These are phyloP conservation scores for Pyrocephalus nanus DNA, from an alignment of 2,797 vertebrate genomes.

Conservation along the genomic window DNA sequence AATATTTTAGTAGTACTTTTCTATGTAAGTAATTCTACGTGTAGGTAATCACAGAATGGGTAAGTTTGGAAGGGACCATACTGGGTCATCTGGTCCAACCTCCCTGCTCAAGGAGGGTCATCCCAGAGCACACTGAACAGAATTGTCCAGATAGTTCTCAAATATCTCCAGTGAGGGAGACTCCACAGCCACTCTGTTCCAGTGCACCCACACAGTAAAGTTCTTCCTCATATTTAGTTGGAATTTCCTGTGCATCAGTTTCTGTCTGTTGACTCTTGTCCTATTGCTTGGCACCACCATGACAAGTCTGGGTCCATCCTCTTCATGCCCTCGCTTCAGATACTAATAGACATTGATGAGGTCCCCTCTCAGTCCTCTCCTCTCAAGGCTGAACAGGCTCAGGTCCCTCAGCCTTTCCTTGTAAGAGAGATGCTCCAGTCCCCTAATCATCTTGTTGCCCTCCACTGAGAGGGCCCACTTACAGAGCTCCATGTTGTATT, in stretches of 20 bases:
- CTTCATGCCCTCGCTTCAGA: background rate
- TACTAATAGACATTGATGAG: background rate
- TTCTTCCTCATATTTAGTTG: background rate
- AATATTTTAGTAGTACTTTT: background rate
- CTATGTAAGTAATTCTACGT: background rate
- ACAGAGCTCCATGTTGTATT: background rate
- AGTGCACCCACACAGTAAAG: background rate
- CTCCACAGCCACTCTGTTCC: background rate
- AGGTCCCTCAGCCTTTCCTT: background rate
- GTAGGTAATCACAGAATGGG: background rate
- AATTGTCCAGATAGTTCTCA: background rate
- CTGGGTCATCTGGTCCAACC: background rate
- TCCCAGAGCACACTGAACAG: background rate
- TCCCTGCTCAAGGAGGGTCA: background rate
- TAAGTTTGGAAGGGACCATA: background rate
- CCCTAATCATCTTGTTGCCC: background rate
- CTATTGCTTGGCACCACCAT: background rate
- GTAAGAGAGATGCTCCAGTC: background rate
- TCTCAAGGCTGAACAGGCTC: background rate
- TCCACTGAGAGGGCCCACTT: background rate
- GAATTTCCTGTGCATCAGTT: background rate
- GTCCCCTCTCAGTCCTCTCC: background rate
- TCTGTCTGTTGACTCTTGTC: background rate
- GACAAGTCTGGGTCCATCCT: background rate
- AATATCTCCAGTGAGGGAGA: background rate